Base-by-base conservation (phyloP, 2,797 vertebrate species). In the Ambastaia sidthimunki region DNA sequence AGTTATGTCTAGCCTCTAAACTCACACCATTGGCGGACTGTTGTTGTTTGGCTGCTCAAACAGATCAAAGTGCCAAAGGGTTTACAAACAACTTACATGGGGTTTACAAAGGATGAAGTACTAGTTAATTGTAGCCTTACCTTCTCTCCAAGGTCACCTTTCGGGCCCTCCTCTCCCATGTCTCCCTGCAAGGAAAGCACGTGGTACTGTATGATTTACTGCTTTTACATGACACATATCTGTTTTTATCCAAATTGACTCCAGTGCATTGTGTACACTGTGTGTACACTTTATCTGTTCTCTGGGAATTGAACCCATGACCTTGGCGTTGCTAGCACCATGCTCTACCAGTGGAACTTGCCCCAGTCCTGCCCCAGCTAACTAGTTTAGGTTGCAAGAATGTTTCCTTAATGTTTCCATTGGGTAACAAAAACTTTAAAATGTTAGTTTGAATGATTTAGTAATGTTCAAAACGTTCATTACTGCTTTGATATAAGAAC, bases 71-170 rank as follows among this genome's bases (percentile, higher is more conserved):
- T 19, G 54, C 31, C 31, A 31, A 31, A 31, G 31, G 31, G 31
- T 31, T 31, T 31, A 31, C 31, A 2, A 31, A 31, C 31, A 31
- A 4, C 31, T 31, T 31, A 31, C 31, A 31, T 31, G 31, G 31
- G 31, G 31, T 7, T 48, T 48, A 48, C 55, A 13, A 23, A 23
- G 7, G 0, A 15, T 15, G 2, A 12, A 55, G 5, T 57, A 5
- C 13, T 13, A 21, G 54, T 21, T 25, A 1, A 59, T 25, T 44
- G 10, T 75, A 77, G 66, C 80, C 89, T 76, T 96, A 99, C 98
- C 97, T 99, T 99, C 91, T 96, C 95, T 62, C 97, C 97, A 0
- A 89, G 23, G 28, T 97, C 95, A 82, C 98, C 98, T 90, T 96
- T 98, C 4, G 77, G 91, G 21, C 98, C 98, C 11, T 92, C 93